These are phyloP conservation scores for Netelia melanura DNA, from an alignment of 2,888 invertebrate species.

Conservation along the genomic window DNA sequence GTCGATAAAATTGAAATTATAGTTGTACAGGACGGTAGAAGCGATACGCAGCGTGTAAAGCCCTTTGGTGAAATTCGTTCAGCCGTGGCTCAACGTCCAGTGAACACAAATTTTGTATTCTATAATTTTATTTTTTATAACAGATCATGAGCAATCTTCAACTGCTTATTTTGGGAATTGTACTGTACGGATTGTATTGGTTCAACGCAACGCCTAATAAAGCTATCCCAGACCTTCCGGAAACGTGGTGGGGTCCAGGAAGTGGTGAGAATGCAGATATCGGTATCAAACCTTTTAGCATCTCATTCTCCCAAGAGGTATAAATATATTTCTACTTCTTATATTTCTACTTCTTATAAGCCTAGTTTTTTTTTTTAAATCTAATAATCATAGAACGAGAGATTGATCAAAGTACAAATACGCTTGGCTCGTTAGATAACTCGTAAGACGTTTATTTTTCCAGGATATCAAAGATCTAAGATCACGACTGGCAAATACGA, in stretches of 20 bases:
- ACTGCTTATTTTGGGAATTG: not conserved
- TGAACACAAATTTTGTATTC: too few relatives aligned
- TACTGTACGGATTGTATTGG: not conserved
- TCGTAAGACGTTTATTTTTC: constrained; percentile 14
- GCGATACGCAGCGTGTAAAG: too few relatives aligned
- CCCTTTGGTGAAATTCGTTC: too few relatives aligned
- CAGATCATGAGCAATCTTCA: not conserved
- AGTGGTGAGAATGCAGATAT: constrained; percentile 85
- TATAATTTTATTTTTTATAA: too few relatives aligned
- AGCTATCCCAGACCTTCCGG: constrained; percentile 69
- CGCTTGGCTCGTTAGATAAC: not conserved
- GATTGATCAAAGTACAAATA: not conserved
- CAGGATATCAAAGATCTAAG: constrained; percentile 83
- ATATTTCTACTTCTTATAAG: not conserved
- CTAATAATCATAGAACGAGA: not conserved
- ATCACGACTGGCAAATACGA: constrained; percentile 81
- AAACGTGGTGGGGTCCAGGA: constrained; percentile 88
- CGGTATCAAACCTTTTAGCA: constrained; percentile 86
- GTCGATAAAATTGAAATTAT: too few relatives aligned
- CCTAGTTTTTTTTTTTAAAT: not conserved
- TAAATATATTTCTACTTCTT: not conserved
- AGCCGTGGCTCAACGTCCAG: too few relatives aligned
- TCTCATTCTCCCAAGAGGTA: constrained; percentile 88
- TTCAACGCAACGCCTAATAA: not conserved
- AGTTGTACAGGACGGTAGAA: too few relatives aligned